Percentiles rank a stretch among this genome's conserved stretches.
Evolutionary conservation across 2,113 vertebrate species (phyloP).

Genomic region (Rhombomys opimus): DNA sequence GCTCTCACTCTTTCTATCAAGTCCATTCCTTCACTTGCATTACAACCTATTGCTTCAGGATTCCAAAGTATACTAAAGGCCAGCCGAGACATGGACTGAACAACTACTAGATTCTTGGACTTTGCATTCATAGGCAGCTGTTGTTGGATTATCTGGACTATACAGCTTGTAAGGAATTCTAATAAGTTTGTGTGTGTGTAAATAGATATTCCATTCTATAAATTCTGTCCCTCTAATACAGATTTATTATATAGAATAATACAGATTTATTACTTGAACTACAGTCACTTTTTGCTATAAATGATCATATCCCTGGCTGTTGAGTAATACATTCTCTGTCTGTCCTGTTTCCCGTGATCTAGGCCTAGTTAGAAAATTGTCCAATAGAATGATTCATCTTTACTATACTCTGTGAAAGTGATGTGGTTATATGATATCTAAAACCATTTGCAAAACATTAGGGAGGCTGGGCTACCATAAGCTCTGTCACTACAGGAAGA

Average conservation of each 20-base stretch:
- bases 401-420: not conserved
- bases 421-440: not conserved
- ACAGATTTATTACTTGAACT: not conserved
- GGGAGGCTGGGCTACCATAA: not conserved
- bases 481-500: not conserved
- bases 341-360: not conserved
- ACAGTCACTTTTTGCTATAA: not conserved
- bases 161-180: not conserved
- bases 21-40: not conserved
- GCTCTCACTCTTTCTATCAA: not conserved
- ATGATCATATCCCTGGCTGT: not conserved
- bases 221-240: not conserved
- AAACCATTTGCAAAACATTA: not conserved
- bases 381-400: not conserved
- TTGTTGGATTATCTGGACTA: not conserved
- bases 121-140: not conserved
- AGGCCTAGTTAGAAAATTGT: constrained; percentile 11
- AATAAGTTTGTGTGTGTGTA: not conserved
- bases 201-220: not conserved
- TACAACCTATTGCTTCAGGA: not conserved
- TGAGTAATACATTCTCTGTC: not conserved
- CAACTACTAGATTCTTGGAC: not conserved
- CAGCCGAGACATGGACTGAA: not conserved
- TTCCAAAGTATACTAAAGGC: not conserved
- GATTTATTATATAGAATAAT: not conserved